Evolutionary conservation across 2,113 vertebrate species (phyloP), one percentile per base, ranked within the genome.

Genomic region (Sturnira hondurensis): DNA sequence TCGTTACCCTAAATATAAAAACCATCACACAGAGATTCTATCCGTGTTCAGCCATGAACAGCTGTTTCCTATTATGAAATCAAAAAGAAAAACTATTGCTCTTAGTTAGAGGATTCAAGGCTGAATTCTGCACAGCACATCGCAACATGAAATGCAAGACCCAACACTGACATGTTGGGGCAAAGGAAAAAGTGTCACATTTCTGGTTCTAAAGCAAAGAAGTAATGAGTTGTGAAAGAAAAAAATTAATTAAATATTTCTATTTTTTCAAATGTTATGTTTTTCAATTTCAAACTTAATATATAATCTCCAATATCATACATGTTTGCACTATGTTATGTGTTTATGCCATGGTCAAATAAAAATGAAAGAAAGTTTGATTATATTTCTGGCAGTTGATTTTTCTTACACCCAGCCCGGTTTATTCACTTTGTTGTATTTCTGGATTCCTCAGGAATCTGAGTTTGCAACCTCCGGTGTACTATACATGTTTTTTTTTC

Each of bases 51-150:
- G 86, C 91, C 73, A 58, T 85, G 97, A 97, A 94, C 97, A 97
- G 95, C 96, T 97, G 97, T 74, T 97, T 97, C 94, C 86, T 91
- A 97, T 97, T 97, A 97, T 65, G 67, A 93, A 97, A 95, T 91
- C 77, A 95, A 97, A 97, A 95, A 96, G 96, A 97, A 94, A 93
- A 94, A 97, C 95, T 83, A 96, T 96, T 97, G 85, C 97, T 96
- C 88, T 94, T 76, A 68, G 97, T 94, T 92, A 97, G 95, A 97
- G 91, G 94, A 97, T 92, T 97, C 97, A 97, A 97, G 97, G 97
- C 96, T 97, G 94, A 97, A 94, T 97, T 97, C 95, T 92, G 77
- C 67, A 94, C 61, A 74, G 95, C 94, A 90, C 96, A 96, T 97
- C 50, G 7, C 94, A 91, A 97, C 85, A 93, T 97, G 97, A 97